Percentiles rank a stretch among this genome's conserved stretches.
These are phyloP conservation scores for Hepsetus odoe DNA, from an alignment of 2,113 vertebrate species.

Conservation along the genomic window DNA sequence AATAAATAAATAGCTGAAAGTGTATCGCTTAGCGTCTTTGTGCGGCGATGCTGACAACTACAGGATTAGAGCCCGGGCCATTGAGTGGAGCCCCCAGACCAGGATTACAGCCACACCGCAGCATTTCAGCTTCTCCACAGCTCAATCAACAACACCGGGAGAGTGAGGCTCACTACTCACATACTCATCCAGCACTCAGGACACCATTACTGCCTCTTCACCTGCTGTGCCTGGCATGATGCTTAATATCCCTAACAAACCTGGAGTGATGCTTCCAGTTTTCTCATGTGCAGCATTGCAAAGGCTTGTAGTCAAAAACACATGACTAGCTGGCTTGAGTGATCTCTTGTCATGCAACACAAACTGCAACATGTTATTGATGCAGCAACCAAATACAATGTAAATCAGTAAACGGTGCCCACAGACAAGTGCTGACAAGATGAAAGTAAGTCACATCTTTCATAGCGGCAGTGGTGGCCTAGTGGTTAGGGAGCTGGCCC, in stretches of 20 bases:
- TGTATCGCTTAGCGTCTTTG: constrained; percentile 38
- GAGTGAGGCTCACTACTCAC: constrained; percentile 26
- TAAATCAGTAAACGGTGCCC: too few species aligned
- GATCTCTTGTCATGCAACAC: too few species aligned
- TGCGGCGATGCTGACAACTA: constrained; percentile 19
- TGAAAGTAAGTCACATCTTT: too few species aligned
- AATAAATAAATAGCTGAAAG: constrained; percentile 54
- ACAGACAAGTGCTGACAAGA: too few species aligned
- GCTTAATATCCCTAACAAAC: neutral
- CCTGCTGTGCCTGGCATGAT: constrained; percentile 29
- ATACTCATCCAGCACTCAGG: constrained; percentile 23
- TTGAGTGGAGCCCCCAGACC: constrained; percentile 41
- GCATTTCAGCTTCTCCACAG: constrained; percentile 35
- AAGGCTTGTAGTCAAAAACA: too few species aligned
- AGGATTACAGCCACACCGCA: constrained; percentile 42
- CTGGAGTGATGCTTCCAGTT: neutral
- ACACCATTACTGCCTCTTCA: constrained; percentile 33
- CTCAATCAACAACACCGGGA: constrained; percentile 46
- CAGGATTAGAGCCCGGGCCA: constrained; percentile 34
- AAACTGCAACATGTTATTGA: too few species aligned
- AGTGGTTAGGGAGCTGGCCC: too few species aligned
- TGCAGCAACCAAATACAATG: too few species aligned
- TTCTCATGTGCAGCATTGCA: neutral
- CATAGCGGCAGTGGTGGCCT: too few species aligned
- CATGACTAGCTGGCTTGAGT: too few species aligned